Percentiles rank a stretch among this genome's conserved stretches.
Conservation (phyloP, 2,888 invertebrate genomes). For the Strigamia crassipes region DNA sequence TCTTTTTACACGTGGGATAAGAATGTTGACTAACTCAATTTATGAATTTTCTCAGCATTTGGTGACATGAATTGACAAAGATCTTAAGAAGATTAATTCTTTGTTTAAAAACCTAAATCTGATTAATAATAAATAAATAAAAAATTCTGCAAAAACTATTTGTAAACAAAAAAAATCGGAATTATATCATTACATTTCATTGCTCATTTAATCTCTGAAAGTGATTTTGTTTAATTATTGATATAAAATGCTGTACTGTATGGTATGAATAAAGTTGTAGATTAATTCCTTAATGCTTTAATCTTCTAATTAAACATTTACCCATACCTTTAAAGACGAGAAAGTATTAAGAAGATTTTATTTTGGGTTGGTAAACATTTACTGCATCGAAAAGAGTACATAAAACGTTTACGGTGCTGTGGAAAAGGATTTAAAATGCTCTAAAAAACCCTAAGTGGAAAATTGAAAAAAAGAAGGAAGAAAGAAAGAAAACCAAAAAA, state of each 20-base stretch:
- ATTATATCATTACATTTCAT: background rate
- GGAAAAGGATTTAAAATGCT: conserved; percentile 1
- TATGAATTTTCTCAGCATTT: background rate
- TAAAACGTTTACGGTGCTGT: conserved; percentile 1
- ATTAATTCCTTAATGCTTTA: background rate
- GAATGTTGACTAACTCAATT: conserved; percentile 5
- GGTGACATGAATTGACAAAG: background rate
- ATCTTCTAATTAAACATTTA: background rate
- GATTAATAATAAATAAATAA: background rate
- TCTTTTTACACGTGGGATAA: background rate
- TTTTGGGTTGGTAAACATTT: background rate
- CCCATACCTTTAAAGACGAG: background rate
- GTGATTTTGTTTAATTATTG: background rate
- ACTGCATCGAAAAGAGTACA: background rate
- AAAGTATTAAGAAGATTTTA: background rate
- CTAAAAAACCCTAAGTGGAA: background rate
- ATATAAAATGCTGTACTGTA: no score
- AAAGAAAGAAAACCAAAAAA: background rate
- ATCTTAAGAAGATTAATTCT: background rate
- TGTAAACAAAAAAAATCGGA: background rate
- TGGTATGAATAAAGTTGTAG: background rate
- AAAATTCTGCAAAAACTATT: background rate
- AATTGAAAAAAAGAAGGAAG: no score
- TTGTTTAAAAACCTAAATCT: background rate
- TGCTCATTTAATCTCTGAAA: background rate